Conservation (phyloP, 2,113 vertebrate species). For the Paracanthobrama guichenoti region DNA sequence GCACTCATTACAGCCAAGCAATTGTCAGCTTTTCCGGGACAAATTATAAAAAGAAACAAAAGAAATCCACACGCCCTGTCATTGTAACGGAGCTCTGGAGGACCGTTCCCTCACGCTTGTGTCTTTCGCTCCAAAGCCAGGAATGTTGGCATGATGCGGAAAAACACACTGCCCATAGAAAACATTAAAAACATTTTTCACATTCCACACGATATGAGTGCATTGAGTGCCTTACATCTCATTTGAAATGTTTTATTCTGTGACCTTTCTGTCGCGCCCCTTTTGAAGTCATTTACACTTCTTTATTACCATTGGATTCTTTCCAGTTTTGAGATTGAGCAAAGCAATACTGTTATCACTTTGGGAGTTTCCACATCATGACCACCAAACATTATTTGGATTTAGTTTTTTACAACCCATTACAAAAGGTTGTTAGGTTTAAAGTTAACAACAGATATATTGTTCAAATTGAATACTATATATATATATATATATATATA, state of each 20-base stretch:
- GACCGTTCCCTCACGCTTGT: background rate
- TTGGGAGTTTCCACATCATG: background rate
- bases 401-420: too few species aligned
- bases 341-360: background rate
- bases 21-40: conserved; percentile 98
- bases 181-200: background rate
- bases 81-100: conserved; percentile 40
- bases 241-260: background rate
- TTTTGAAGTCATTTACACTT: background rate
- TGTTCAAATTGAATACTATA: background rate
- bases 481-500: too few species aligned
- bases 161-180: conserved; percentile 30
- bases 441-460: background rate
- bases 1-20: conserved; percentile 94
- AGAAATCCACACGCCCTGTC: conserved; percentile 84
- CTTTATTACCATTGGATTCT: conserved; percentile 23
- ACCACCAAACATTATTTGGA: background rate
- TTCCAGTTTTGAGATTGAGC: background rate
- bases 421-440: background rate
- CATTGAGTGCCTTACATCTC: conserved; percentile 9
- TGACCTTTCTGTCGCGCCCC: too few species aligned
- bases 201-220: background rate
- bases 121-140: conserved; percentile 16
- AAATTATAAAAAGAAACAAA: conserved; percentile 99
- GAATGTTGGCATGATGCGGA: conserved; percentile 49